A percentile compares a stretch with the other conserved stretches of the same genome.
Evolutionary conservation across 2,888 invertebrate genomes (phyloP).

Genomic region (Sarcophaga carnaria): DNA sequence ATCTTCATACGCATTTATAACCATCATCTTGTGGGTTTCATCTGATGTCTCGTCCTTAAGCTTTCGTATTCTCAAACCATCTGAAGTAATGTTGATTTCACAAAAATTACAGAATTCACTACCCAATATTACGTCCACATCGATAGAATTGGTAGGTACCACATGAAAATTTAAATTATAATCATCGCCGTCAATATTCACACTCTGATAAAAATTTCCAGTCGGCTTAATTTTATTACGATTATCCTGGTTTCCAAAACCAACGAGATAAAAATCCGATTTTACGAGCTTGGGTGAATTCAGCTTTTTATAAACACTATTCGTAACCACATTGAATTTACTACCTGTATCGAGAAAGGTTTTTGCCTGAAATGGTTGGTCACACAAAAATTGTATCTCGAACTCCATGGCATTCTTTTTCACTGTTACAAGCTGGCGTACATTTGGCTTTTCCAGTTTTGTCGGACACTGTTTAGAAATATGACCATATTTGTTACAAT

Average conservation of each 20-base stretch:
- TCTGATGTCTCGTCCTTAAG: conserved; percentile 8
- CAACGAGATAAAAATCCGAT: conserved; percentile 26
- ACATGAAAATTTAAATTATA: conserved; percentile 47
- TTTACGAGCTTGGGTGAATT: conserved; percentile 2
- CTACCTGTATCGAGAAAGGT: conserved; percentile 44
- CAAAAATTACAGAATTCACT: conserved; percentile 38
- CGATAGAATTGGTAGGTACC: conserved; percentile 28
- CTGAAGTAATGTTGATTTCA: conserved; percentile 33
- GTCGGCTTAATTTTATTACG: conserved; percentile 12
- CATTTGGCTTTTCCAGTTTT: conserved; percentile 28
- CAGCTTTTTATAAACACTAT: neutral
- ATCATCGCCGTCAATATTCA: conserved; percentile 26
- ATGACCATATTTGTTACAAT: conserved; percentile 49
- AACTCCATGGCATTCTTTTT: conserved; percentile 32
- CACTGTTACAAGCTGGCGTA: conserved; percentile 15
- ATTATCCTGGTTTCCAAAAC: conserved; percentile 24
- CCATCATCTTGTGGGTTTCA: conserved; percentile 28
- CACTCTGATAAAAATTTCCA: conserved; percentile 9
- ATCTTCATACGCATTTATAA: conserved; percentile 13
- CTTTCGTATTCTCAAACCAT: conserved; percentile 32
- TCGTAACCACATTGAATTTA: conserved; percentile 25
- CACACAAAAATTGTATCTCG: conserved; percentile 22
- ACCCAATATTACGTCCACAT: conserved; percentile 44
- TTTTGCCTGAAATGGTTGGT: neutral
- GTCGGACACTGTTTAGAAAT: conserved; percentile 33